Evolutionary conservation across 2,113 vertebrate genomes (phyloP), one percentile per base, ranked within the genome.

Genomic region (Cryptomyrus ogoouensis): DNA sequence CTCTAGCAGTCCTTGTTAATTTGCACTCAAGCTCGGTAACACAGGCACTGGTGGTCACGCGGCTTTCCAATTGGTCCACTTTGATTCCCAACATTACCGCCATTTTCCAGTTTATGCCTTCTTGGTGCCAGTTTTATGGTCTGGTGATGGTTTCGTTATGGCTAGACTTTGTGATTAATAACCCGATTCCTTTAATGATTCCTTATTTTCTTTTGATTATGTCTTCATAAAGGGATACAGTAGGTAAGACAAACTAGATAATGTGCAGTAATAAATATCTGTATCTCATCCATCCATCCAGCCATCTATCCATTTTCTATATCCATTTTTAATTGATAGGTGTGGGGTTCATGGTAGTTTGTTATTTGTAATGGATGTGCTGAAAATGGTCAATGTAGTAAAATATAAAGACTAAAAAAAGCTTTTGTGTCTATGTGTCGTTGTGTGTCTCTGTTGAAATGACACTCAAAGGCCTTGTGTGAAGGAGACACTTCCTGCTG

Each of bases 401-500:
- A 88, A 39, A n/a, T 70, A 58, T 31, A 88, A 58, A 44, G 19
- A 10, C 39, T n/a, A 39, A 53, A 35, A 47, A 87, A 87, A 87
- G 2, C 31, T 19, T 88, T 87, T 88, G 27, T 62, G 6, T 44
- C 39, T 62, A 7, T 77, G 46, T 19, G 44, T 10, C 3, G 27
- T 47, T 88, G 87, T 46, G 13, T 66, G 52, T 74, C 10, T 84
- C 15, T n/a, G 6, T 84, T 24, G 17, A 46, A 35, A 42, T 47
- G 39, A 44, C 80, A 47, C 50, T 47, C 77, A 70, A 31, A 85
- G 89, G 42, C 53, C 80, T 62, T 2, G 50, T 58, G 52, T 89
- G 42, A 89, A 89, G 52, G 80, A 17, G 53, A 44, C 53, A 21
- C 21, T 85, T 90, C 74, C 77, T 83, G 88, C 90, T 89, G 62